These are phyloP conservation scores for Papilio aristodemus DNA, from an alignment of 1,140 invertebrate species.

Conservation along the genomic window DNA sequence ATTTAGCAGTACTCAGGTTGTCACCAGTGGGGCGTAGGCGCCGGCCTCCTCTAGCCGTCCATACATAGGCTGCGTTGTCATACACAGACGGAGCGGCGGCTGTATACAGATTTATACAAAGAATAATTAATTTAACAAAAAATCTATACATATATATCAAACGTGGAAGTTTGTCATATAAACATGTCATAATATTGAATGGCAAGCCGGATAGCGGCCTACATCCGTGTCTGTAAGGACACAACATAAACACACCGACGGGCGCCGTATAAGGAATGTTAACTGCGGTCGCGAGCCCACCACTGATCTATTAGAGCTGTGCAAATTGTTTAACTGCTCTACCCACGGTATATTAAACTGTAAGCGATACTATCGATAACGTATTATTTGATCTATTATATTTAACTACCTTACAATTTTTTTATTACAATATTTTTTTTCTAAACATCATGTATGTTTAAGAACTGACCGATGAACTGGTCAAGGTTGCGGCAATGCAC, in stretches of 20 bases:
- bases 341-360: not conserved
- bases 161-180: not conserved
- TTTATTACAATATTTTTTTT: too few species aligned
- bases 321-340: conserved; percentile 18
- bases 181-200: not conserved
- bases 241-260: conserved; percentile 11
- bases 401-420: too few species aligned
- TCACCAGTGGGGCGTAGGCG: conserved; percentile 33
- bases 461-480: too few species aligned
- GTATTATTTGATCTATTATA: not conserved
- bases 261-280: conserved; percentile 35
- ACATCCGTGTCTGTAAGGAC: conserved; percentile 20
- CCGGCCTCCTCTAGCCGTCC: conserved; percentile 39
- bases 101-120: too few species aligned
- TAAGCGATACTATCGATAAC: not conserved
- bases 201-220: not conserved
- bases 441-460: too few species aligned
- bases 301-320: conserved; percentile 28
- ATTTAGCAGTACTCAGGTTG: too few species aligned
- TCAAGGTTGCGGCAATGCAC: too few species aligned
- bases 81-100: conserved; percentile 16
- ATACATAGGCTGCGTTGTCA: not conserved
- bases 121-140: too few species aligned
- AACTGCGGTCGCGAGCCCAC: conserved; percentile 25
- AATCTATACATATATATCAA: too few species aligned